Percentiles rank a stretch among this genome's conserved stretches.
Evolutionary conservation across 2,797 vertebrate species (phyloP).

Genomic region (Eulemur rubriventer): DNA sequence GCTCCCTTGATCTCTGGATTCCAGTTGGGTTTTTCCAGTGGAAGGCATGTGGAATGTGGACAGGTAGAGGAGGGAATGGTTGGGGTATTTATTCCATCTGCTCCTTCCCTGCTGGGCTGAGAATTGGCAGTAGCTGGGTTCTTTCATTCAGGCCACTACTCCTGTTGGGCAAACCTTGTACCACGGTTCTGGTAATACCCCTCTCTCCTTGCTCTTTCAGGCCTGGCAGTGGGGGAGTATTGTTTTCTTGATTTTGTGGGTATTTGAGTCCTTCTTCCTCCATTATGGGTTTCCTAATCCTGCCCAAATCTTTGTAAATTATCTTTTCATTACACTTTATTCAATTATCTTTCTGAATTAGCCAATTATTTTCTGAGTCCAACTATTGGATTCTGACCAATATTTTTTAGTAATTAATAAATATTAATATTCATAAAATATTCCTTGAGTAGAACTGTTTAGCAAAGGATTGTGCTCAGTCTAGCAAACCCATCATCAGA

Average conservation of each 20-base stretch:
- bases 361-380: not conserved
- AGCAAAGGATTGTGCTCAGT: not conserved
- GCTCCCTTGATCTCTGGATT: not conserved
- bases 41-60: not conserved
- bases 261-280: not conserved
- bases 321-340: not conserved
- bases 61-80: not conserved
- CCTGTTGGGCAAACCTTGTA: not conserved
- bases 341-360: conserved; percentile 3
- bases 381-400: not conserved
- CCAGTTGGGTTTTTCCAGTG: not conserved
- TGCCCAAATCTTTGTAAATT: not conserved
- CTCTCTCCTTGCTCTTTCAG: not conserved
- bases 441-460: not conserved
- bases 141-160: not conserved
- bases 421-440: conserved; percentile 1
- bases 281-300: not conserved
- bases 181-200: not conserved
- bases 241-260: not conserved
- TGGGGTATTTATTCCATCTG: not conserved
- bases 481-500: not conserved
- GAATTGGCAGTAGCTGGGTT: not conserved
- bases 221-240: not conserved
- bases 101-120: not conserved
- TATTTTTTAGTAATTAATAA: not conserved